Evolutionary conservation across 2,888 invertebrate species (phyloP).

Genomic region (Rotaria socialis): DNA sequence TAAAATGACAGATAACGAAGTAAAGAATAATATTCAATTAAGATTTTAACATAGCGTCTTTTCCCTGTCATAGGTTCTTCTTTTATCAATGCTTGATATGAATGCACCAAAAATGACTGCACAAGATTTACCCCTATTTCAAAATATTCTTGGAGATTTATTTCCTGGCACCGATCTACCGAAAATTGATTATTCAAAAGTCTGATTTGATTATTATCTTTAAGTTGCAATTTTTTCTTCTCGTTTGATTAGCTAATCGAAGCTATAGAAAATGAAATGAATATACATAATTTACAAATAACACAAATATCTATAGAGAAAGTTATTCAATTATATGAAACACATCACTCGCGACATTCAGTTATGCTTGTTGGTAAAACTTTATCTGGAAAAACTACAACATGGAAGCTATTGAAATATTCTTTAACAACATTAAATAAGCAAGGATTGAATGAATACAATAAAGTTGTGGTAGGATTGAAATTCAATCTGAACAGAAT

Average conservation of each 20-base stretch:
- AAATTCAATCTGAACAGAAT: no score
- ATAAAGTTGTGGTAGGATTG: background rate
- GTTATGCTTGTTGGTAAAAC: slow-evolving; percentile 80
- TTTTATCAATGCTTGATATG: slow-evolving; percentile 84
- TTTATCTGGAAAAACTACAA: slow-evolving; percentile 76
- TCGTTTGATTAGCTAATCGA: slow-evolving; percentile 57
- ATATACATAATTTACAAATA: slow-evolving; percentile 46
- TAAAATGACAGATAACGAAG: slow-evolving; percentile 61
- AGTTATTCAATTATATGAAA: slow-evolving; percentile 76
- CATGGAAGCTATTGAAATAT: slow-evolving; percentile 73
- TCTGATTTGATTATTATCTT: slow-evolving; percentile 53
- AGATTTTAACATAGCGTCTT: slow-evolving; percentile 48
- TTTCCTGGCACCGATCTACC: slow-evolving; percentile 76
- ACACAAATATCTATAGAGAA: slow-evolving; percentile 64
- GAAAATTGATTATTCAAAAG: slow-evolving; percentile 67
- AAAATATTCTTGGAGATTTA: slow-evolving; percentile 78
- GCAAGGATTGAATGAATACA: slow-evolving; percentile 58
- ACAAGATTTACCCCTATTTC: slow-evolving; percentile 77
- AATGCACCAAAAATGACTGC: slow-evolving; percentile 78
- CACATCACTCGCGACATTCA: slow-evolving; percentile 79
- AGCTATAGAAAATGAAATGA: slow-evolving; percentile 55
- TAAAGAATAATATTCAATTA: background rate
- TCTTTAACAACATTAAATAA: slow-evolving; percentile 65
- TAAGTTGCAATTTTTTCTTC: background rate
- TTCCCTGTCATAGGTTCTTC: slow-evolving; percentile 62